Evolutionary conservation across 2,113 vertebrate genomes (phyloP).

Genomic region (Pongo pygmaeus): DNA sequence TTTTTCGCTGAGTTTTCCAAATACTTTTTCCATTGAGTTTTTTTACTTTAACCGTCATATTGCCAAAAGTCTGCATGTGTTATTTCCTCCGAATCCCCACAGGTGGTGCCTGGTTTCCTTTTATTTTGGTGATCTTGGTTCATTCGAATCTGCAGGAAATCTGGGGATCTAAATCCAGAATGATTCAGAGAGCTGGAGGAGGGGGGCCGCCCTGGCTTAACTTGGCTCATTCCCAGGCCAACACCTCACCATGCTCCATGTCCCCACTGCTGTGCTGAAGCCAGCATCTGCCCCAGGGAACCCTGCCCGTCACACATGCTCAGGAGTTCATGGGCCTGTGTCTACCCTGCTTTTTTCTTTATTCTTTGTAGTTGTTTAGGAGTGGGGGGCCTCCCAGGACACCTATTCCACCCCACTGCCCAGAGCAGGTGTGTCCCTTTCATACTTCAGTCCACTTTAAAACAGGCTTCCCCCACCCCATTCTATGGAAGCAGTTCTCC

Average conservation of each 20-base stretch:
- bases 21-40: neutral
- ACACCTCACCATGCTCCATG: fast-evolving
- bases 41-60: neutral
- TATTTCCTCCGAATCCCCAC: neutral
- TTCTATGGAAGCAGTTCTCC: fast-evolving
- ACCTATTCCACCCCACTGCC: neutral
- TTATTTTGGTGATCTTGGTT: neutral
- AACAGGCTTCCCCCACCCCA: fast-evolving
- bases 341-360: neutral
- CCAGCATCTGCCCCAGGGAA: neutral
- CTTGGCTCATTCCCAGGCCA: neutral
- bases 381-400: neutral
- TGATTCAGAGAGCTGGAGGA: neutral
- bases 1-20: neutral
- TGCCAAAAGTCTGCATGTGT: neutral
- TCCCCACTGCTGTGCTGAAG: neutral
- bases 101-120: neutral
- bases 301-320: neutral
- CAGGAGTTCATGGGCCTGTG: neutral
- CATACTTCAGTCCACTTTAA: too few relatives aligned
- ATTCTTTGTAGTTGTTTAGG: neutral
- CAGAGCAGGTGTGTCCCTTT: neutral
- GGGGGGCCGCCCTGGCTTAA: neutral
- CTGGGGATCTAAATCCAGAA: neutral
- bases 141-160: neutral